These are phyloP conservation scores for Schmidtea mediterranea DNA, from an alignment of 1,140 invertebrate genomes.

Conservation along the genomic window DNA sequence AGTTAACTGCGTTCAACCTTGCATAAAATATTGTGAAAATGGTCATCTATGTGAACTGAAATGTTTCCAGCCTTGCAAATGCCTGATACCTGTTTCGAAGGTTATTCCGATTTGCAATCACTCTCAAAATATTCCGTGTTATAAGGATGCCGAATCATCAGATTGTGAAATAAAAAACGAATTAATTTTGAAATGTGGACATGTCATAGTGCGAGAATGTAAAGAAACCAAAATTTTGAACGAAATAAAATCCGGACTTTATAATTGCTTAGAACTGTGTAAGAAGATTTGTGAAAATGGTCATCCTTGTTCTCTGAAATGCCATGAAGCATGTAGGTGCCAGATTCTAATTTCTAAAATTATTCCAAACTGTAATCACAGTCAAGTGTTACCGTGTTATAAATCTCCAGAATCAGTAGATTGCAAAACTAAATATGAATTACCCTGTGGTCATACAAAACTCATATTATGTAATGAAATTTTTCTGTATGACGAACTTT, in stretches of 20 bases:
- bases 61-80: conserved; percentile 8
- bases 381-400: conserved; percentile 8
- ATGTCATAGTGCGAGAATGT: conserved; percentile 16
- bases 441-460: conserved; percentile 17
- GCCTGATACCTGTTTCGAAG: conserved; percentile 5
- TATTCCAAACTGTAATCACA: conserved; percentile 9
- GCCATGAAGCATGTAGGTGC: conserved; percentile 8
- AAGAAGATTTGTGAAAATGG: conserved; percentile 9
- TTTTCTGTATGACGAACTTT: too few species aligned
- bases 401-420: conserved; percentile 2
- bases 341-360: conserved; percentile 4
- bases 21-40: conserved; percentile 9
- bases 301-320: conserved; percentile 8
- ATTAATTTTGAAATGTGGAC: conserved; percentile 7
- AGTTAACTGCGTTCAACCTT: conserved; percentile 9
- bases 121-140: conserved; percentile 8
- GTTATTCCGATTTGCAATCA: conserved; percentile 9
- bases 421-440: conserved; percentile 8
- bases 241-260: too few species aligned
- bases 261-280: conserved; percentile 10
- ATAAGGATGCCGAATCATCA: conserved; percentile 2
- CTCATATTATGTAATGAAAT: conserved; percentile 5
- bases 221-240: not conserved
- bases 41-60: conserved; percentile 9
- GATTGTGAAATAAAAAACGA: conserved; percentile 8